Conservation (phyloP, 2,888 invertebrate genomes). For the Zygothrica quintamaculata region DNA sequence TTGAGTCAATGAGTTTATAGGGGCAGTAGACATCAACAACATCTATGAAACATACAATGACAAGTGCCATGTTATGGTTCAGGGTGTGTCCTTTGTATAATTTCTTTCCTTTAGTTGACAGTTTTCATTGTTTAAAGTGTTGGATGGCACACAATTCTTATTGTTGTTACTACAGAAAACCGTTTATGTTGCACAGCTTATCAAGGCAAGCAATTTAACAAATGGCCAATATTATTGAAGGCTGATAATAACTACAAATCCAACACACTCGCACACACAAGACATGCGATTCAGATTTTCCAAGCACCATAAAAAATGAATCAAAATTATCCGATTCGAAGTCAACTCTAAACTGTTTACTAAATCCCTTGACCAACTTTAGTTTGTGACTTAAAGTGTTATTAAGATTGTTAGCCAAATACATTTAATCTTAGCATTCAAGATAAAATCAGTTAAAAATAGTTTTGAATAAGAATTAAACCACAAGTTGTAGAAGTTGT, state of each 20-base stretch:
- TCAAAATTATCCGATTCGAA: no score
- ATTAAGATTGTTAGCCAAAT: no score
- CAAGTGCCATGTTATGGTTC: slow-evolving; percentile 52
- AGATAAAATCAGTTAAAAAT: no score
- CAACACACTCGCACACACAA: slow-evolving; percentile 1
- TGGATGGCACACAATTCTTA: slow-evolving; percentile 67
- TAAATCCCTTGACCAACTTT: no score
- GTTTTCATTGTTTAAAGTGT: slow-evolving; percentile 75
- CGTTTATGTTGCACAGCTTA: slow-evolving; percentile 57
- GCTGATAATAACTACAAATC: slow-evolving; percentile 43
- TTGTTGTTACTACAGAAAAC: slow-evolving; percentile 52
- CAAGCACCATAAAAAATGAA: no score
- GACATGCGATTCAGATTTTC: no score
- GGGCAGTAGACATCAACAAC: slow-evolving; percentile 33
- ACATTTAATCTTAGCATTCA: no score
- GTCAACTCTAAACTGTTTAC: no score
- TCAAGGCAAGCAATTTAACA: slow-evolving; percentile 73
- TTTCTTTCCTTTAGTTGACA: slow-evolving; percentile 35
- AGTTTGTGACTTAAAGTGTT: neutral
- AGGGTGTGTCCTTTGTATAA: slow-evolving; percentile 27
- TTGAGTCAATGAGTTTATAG: slow-evolving; percentile 32
- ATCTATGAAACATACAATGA: slow-evolving; percentile 34
- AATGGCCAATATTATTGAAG: slow-evolving; percentile 63
- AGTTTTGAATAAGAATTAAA: no score
- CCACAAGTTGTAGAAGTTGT: no score